Base-by-base conservation (phyloP, 2,888 invertebrate species). In the Drosophila atripex region DNA sequence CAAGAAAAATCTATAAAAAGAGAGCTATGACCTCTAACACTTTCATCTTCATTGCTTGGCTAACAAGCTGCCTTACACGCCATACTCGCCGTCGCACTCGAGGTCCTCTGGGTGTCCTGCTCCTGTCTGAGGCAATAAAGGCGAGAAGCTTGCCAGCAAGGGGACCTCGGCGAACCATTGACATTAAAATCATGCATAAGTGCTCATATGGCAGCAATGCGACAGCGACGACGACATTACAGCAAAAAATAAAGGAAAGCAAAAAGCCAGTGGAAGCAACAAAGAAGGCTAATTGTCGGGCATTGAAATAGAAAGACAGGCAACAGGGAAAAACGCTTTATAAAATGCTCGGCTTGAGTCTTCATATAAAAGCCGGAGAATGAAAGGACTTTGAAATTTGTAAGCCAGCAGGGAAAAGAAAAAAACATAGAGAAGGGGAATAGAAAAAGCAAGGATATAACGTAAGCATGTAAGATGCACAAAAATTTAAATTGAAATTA, bases 151-250 rank as follows among this genome's bases (percentile, higher is more conserved):
- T 68, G 63, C 41, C 56, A 57, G 53, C 47, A 21, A 70, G 71
- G 35, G 32, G 35, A 35, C n/a, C n/a, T 6, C 71, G 71, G 73
- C 75, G 74, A 75, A 73, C 80, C 89, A 86, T 89, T 88, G 88
- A 88, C 89, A 89, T 89, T 89, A 88, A 89, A 89, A 83, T 88
- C 89, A 88, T 88, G 88, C 79, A 88, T 88, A 88, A 88, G 89
- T 79, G 80, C 78, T 82, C 74, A 78, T 78, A 74, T 78, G 86
- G 78, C 77, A 76, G 83, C 79, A 82, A 77, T 75, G 73, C 71
- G 75, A 82, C 88, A 73, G 68, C 55, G 65, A 49, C 49, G 59
- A 75, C 61, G 69, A 38, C 75, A 56, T 41, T 56, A 65, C 38
- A 65, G n/a, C 50, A 51, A 45, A 46, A 60, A 16, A 47, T 54